Evolutionary conservation across 2,888 invertebrate genomes (phyloP).

Genomic region (Synergus gifuensis): DNA sequence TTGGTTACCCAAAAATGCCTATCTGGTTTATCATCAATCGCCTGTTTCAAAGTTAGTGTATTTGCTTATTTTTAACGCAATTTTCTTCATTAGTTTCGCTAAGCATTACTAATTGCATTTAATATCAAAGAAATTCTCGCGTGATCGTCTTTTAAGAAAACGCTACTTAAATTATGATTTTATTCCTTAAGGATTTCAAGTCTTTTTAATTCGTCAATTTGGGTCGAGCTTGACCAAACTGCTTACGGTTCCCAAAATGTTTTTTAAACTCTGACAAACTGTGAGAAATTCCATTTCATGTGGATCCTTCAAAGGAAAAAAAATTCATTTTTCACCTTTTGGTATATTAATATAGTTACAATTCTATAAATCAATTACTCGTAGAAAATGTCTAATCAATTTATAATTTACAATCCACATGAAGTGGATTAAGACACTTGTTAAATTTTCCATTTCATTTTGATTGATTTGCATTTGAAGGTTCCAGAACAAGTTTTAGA

Average conservation of each 20-base stretch:
- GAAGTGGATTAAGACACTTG: constrained; percentile 18
- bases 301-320: background rate
- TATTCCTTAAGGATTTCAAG: constrained; percentile 9
- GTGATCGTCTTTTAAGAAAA: constrained; percentile 15
- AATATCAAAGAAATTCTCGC: constrained; percentile 23
- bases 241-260: constrained; percentile 8
- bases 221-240: constrained; percentile 20
- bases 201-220: constrained; percentile 35
- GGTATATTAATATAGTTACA: constrained; percentile 24
- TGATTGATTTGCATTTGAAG: constrained; percentile 41
- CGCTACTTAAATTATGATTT: constrained; percentile 28
- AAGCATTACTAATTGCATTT: constrained; percentile 18
- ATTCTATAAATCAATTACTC: constrained; percentile 14
- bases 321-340: background rate
- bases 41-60: constrained; percentile 51
- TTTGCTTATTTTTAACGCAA: background rate
- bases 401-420: background rate
- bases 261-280: background rate
- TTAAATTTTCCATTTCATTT: background rate
- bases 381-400: constrained; percentile 9
- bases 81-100: background rate
- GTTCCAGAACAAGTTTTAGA: constrained; percentile 48
- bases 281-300: constrained; percentile 2
- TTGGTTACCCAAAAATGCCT: constrained; percentile 67
- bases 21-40: constrained; percentile 57